Base-by-base conservation (phyloP, 2,888 invertebrate genomes). In the Priocnemis perturbator region DNA sequence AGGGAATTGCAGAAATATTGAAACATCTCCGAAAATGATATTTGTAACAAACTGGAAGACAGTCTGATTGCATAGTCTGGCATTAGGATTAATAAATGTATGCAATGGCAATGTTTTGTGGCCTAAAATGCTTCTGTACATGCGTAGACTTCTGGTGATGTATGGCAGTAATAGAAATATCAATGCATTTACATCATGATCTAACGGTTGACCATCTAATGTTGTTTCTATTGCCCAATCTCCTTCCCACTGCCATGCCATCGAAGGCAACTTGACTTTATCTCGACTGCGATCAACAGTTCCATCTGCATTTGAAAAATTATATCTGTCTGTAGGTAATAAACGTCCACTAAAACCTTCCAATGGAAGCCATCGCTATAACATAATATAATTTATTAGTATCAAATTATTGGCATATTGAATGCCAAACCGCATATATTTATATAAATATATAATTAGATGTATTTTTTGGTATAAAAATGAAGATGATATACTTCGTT, bases 181-280 rank as follows among this genome's bases (percentile, higher is more conserved):
- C 47, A 26, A 37, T 14, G 57, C 67, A 83, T 82, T 86, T 87
- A 92, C 97, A 91, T 97, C 96, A 87, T 96, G 95, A 84, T 96
- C 96, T 71, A 97, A 90, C 2, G 96, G 95, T 83, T 97, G 95
- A 2, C 97, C 97, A 87, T 96, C 95, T 79, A 96, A 90, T 3
- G 95, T 94, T 20, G 95, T 91, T 86, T 97, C 96, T 65, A 96
- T 90, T 81, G 95, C 94, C 97, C 98, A 98, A 78, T 97, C 96
- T 2, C 96, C 96, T 90, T 98, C 98, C 98, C 98, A 98, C 84
- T 96, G 95, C 98, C 98, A 98, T 17, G 97, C 96, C 93, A 96
- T 95, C 0, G 97, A 97, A 5, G 98, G 98, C 57, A 98, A 90
- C 73, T 95, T 91, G 70, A 98, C 96, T 87, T 93, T 93, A 82